Base-by-base conservation (phyloP, 2,113 vertebrate genomes). In the Morone saxatilis region DNA sequence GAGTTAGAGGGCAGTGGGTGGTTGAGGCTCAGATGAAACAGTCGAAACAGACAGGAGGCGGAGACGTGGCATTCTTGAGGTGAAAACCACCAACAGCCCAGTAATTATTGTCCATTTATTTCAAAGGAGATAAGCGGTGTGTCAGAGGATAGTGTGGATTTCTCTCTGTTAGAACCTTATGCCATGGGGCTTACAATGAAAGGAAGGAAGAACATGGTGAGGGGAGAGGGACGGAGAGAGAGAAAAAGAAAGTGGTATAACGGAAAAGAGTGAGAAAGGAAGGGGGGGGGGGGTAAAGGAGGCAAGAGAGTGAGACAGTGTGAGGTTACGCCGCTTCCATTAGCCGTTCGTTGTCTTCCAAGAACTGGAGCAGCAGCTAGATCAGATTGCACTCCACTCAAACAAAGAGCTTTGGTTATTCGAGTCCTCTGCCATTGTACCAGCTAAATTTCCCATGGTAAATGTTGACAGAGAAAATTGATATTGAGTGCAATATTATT, bases 391-490 rank as follows among this genome's bases (percentile, higher is more conserved):
- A 66, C 78, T 76, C 83, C 87, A 84, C 92, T 94, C 91, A 91
- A 79, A 94, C 90, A 93, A 92, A 92, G 86, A 88, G 88, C 81
- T 83, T 47, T 62, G 82, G 93, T 90, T 84, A 92, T 93, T 83
- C 60, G 91, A 94, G 80, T 86, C 86, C 48, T 48, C 71, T 53
- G 81, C 88, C 88, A 85, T 92, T 91, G 86, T 89, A 57, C 60
- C 22, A n/a, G 84, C 74, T 81, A 80, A 80, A 91, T 92, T 92
- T 91, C 92, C 91, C 90, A 81, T 83, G 89, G 89, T 86, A 88
- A 92, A 92, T 88, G 90, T 92, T 92, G 89, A 93, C 88, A 84
- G 69, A 79, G 92, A 87, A 90, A 93, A 93, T 88, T 91, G 85
- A 93, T 91, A 91, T 86, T 83, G 85, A 88, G 77, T 25, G 82